Base-by-base conservation (phyloP, 2,888 invertebrate genomes). In the Tetragonula carbonaria region DNA sequence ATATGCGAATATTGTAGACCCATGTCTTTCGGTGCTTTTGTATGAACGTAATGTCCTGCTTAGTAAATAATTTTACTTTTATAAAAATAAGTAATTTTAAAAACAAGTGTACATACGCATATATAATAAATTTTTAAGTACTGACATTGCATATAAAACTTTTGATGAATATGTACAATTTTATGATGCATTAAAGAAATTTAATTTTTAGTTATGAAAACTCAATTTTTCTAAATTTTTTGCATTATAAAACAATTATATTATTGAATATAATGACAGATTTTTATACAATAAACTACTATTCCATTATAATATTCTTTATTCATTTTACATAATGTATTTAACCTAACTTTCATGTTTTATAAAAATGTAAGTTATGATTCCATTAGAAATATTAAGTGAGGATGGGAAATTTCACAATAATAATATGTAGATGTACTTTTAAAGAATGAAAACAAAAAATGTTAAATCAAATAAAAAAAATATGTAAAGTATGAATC, bases 11-110 rank as follows among this genome's bases (percentile, higher is more conserved):
- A 88, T 84, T 86, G 78, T 82, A 87, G 87, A 88, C 88, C 86
- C 87, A 86, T 89, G 84, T 89, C 84, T 85, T 91, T 90, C 84
- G 86, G 86, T 88, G 87, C 86, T 93, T 93, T 93, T 93, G 81
- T 93, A 93, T 91, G 91, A 92, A 87, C 13, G 50, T 70, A 68
- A 87, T 86, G 89, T 91, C 89, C 91, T 91, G 89, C 92, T 92
- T 92, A 90, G 91, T 88, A 87, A 91, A 92, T 93, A 93, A 91
- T 91, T 90, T 92, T 92, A 93, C 90, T 92, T 93, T 93, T 93
- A 92, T 93, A 92, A 91, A 91, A 87, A 88, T 86, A 87, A 90
- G 82, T 78, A 86, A 88, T 65, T 71, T 84, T 80, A 84, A 88
- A 86, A 86, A 91, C 82, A 85, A 90, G 85, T 93, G 92, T 93